Evolutionary conservation across 1,140 invertebrate genomes (phyloP), one percentile per base, ranked within the genome.

Genomic region (Armadillidium nasatum): DNA sequence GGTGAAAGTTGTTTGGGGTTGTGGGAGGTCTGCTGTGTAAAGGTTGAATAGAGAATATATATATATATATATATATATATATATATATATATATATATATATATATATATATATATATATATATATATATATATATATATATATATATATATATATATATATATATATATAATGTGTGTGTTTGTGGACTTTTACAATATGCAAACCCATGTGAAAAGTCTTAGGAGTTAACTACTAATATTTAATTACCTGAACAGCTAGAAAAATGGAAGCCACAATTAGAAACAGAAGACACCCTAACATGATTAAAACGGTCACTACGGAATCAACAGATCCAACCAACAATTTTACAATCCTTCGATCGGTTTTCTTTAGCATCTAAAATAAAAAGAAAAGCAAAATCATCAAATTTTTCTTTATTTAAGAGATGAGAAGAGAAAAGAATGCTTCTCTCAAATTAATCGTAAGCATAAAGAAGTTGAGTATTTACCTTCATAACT

Each of bases 281-380:
- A 85, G 85, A 78, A 87, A 86, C 15, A 76, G 44, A 68, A 79
- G 75, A 45, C 74, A 74, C n/a, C 73, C 72, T 9, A 80, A 67
- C n/a, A 80, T 80, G 19, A 80, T 46, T 6, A 75, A 72, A 22
- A 78, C 73, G 0, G 88, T 72, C 0, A 89, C 78, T 21, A 89
- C 82, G 44, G 84, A 84, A 44, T 88, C 79, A 74, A 91, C 89
- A 79, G 90, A 88, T 33, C 88, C 83, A 74, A 87, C 85, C 6
- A 89, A 87, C 9, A 88, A 88, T 23, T 89, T 86, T n/a, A 88
- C 85, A 82, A 90, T 87, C 13, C 89, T 85, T 0, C 86, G 88
- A 0, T 86, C 79, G 44, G 45, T 80, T 15, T 76, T 69, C 60
- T 76, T 74, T 9, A 80, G 68, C 72, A 80, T 45, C 79, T 80